phyloP scores from a whole-genome alignment of 1,140 invertebrate genomes.

The Drosophila varians region DNA sequence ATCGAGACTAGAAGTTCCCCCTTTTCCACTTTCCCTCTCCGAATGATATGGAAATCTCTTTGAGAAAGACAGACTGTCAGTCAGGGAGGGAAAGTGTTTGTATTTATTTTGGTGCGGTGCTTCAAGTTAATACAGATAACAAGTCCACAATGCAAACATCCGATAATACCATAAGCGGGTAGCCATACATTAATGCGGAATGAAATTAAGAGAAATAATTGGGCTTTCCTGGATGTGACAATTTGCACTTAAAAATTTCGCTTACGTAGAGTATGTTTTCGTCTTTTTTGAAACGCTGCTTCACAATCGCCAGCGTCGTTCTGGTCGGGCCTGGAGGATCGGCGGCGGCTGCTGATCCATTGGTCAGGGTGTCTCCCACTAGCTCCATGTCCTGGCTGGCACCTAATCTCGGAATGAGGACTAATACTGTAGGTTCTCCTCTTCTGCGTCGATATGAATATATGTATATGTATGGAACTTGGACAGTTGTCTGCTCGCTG shows the following conservation, averaged over 20 bases:
- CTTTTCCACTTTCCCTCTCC: no score
- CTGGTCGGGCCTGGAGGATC: neutral
- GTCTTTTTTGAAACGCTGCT: slow-evolving; percentile 75
- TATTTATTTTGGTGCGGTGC: neutral
- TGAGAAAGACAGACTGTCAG: neutral
- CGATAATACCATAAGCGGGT: no score
- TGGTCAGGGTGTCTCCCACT: slow-evolving; percentile 14
- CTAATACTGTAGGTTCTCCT: slow-evolving; percentile 34
- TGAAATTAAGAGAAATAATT: neutral
- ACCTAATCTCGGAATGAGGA: slow-evolving; percentile 29
- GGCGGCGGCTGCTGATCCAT: slow-evolving; percentile 7
- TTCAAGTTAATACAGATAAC: neutral
- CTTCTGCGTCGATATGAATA: slow-evolving; percentile 9
- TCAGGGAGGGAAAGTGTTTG: neutral
- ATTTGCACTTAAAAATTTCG: no score
- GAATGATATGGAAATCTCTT: neutral
- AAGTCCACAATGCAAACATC: neutral
- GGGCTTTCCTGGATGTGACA: neutral
- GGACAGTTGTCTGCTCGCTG: slow-evolving; percentile 10
- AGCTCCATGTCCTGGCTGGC: slow-evolving; percentile 44
- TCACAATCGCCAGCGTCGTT: slow-evolving; percentile 50
- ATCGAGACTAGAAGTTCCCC: neutral
- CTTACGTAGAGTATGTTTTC: slow-evolving; percentile 68
- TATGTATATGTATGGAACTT: slow-evolving; percentile 15
- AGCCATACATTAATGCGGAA: no score